phyloP scores from a whole-genome alignment of 2,888 invertebrate genomes.

The Sycophila texana region DNA sequence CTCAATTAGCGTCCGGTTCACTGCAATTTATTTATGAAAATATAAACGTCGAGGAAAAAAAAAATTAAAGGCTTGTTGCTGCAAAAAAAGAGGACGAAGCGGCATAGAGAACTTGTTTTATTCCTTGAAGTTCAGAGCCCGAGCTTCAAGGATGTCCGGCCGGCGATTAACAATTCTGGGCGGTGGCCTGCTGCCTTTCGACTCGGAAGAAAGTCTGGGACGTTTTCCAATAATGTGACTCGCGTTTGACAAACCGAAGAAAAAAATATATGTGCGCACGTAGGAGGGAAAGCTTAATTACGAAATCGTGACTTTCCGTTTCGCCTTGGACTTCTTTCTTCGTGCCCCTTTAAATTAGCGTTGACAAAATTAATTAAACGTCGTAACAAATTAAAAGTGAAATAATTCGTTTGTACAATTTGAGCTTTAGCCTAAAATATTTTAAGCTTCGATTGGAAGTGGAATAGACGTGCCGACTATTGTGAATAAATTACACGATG shows the following conservation, averaged over 20 bases:
- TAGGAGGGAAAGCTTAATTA: conserved; percentile 7
- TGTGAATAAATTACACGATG: too few species aligned
- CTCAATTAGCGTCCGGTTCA: background rate
- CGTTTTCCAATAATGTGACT: conserved; percentile 29
- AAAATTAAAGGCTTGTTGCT: too few species aligned
- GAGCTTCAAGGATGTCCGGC: conserved; percentile 4
- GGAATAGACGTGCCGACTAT: too few species aligned
- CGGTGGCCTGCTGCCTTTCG: background rate
- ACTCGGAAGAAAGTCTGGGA: conserved; percentile 19
- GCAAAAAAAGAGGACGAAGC: background rate
- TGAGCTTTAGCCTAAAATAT: too few species aligned
- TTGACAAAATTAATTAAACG: too few species aligned
- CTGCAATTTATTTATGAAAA: background rate
- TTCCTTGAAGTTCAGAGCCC: background rate
- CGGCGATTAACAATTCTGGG: background rate
- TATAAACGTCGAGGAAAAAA: background rate
- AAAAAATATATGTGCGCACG: background rate
- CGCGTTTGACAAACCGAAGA: background rate
- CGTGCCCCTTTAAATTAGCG: too few species aligned
- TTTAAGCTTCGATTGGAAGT: too few species aligned
- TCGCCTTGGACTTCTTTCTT: background rate
- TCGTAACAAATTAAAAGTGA: too few species aligned
- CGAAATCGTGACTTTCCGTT: conserved; percentile 7
- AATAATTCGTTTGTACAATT: too few species aligned
- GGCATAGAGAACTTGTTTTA: background rate